Base-by-base conservation (phyloP, 2,888 invertebrate species). In the Melipona bicolor region DNA sequence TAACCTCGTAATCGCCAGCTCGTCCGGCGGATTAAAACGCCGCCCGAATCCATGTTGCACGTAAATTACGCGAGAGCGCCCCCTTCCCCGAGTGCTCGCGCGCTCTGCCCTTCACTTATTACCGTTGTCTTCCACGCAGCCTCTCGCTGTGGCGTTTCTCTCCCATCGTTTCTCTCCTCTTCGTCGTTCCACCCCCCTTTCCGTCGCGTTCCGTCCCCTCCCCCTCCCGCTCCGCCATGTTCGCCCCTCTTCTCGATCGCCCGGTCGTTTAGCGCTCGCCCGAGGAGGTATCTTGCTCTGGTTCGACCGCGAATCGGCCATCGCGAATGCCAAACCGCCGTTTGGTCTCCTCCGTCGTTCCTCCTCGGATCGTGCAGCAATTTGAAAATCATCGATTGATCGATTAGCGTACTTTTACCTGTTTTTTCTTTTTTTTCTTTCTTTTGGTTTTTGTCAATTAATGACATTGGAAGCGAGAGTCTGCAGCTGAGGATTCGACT, bases 1-100 rank as follows among this genome's bases (percentile, higher is more conserved):
- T 91, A 91, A 92, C 92, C 91, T 93, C 91, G 91, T 93, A 93
- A 93, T 93, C 92, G 91, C 88, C 91, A 91, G 89, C 90, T 90
- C 87, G 89, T 85, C 85, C 87, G 85, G 75, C 86, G 90, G 90
- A 92, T 93, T 93, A 92, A 27, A 93, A 92, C 92, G 89, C 90
- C 89, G 89, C 89, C 88, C 80, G 90, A 89, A 91, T 90, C 90
- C 92, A 91, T 91, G 91, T 92, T 89, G 91, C 90, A 90, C 90
- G 91, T 92, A 92, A 92, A 92, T 92, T 92, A 92, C 91, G 88
- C 88, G 86, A 85, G 79, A 85, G 79, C 85, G 79, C 78, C 81
- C 79, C 83, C 84, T 86, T 84, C 86, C 43, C 43, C 43, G 43
- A 32, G 81, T 87, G 82, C 84, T 13, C 69, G 43, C 69, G 43